Evolutionary conservation across 1,140 invertebrate genomes (phyloP), one percentile per base, ranked within the genome.

Genomic region (Temnothorax longispinosus): DNA sequence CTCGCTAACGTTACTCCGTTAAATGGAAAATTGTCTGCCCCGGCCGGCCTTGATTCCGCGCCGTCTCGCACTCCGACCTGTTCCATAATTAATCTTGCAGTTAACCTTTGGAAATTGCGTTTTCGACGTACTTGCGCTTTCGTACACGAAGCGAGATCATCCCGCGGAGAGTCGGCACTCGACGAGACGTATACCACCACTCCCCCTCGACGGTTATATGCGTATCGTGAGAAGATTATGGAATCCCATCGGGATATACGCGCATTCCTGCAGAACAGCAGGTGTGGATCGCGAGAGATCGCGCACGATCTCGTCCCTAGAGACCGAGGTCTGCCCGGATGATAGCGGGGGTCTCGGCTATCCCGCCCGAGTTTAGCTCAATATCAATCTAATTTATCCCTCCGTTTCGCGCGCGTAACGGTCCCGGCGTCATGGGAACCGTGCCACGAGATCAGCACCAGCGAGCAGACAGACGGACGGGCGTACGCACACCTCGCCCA

Each of bases 171-270:
- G 35, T 50, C 50, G 64, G 65, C 54, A n/a, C 38, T 60, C 65
- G 41, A 5, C 35, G 69, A n/a, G 15, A 62, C 58, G 56, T 78
- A 84, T 27, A 44, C 41, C 67, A 65, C 64, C 50, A 74, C 64
- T 58, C 84, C 87, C 62, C 56, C 56, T 21, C 21, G 72, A 32
- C 44, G 41, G 27, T 44, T 69, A 54, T 35, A 77, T 58, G 62
- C 56, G 81, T 80, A 91, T 91, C 90, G 91, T 90, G 90, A 88
- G 90, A 92, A 92, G 89, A 90, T 91, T 85, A 81, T 74, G 76
- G 87, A 91, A 91, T 90, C 87, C 72, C 87, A 69, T 90, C 86
- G 78, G 54, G 62, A 58, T 58, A 58, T 67, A 82, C 76, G 76
- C 77, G 89, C 87, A 90, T 90, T 90, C 89, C 89, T 58, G 64